Conservation (phyloP, 2,113 vertebrate genomes). For the Zosterops borbonicus region DNA sequence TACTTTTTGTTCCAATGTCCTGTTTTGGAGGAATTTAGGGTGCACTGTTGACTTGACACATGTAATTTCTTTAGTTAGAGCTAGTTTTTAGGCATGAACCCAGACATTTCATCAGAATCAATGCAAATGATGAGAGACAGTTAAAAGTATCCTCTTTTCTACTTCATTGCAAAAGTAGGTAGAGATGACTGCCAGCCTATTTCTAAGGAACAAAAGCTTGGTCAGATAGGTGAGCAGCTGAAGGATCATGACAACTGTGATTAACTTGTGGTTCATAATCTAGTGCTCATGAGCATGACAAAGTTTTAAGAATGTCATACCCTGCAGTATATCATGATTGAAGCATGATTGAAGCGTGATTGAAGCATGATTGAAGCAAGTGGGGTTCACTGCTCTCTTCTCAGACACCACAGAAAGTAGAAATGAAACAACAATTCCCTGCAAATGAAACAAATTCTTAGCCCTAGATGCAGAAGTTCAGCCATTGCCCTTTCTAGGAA, state of each 20-base stretch:
- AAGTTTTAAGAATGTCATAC: not conserved
- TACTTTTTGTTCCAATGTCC: not conserved
- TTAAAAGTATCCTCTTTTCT: not conserved
- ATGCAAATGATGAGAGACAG: not conserved
- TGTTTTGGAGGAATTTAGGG: not conserved
- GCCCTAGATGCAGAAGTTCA: not conserved
- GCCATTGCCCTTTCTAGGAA: fast-evolving
- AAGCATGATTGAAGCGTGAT: fast-evolving
- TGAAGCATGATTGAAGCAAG: not conserved
- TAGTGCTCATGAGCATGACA: not conserved
- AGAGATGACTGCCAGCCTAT: not conserved
- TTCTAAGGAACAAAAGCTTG: not conserved
- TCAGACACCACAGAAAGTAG: not conserved
- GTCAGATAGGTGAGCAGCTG: not conserved
- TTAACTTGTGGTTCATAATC: not conserved
- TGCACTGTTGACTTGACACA: not conserved
- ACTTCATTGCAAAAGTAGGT: not conserved
- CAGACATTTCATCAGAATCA: not conserved
- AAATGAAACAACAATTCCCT: not conserved
- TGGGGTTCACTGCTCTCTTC: not conserved
- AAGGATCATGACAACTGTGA: not conserved
- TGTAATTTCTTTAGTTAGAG: not conserved
- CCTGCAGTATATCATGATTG: fast-evolving
- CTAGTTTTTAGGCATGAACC: not conserved
- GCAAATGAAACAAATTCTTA: not conserved